Evolutionary conservation across 2,888 invertebrate genomes (phyloP).

Genomic region (Enoplolaimus lenunculus): DNA sequence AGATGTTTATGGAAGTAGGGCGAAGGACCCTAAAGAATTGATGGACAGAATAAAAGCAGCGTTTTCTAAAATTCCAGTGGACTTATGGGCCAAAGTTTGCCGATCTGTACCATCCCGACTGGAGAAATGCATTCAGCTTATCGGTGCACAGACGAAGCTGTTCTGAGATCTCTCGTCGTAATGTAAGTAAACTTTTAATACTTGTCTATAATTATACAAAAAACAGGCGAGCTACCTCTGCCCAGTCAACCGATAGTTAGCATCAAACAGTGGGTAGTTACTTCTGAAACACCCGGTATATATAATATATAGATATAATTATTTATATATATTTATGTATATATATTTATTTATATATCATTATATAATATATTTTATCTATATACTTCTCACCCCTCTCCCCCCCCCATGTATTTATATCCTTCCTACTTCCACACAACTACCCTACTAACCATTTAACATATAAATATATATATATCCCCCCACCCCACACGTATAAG

Average conservation of each 20-base stretch:
- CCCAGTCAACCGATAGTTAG: neutral
- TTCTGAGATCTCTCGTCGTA: neutral
- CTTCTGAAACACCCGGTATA: neutral
- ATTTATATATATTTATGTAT: too few relatives aligned
- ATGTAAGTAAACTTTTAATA: neutral
- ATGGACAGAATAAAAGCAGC: neutral
- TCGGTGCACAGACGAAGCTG: neutral
- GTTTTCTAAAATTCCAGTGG: neutral
- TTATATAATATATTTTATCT: too few relatives aligned
- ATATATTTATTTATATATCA: too few relatives aligned
- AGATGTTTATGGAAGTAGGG: constrained; percentile 1
- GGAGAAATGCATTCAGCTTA: neutral
- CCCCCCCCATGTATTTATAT: too few relatives aligned
- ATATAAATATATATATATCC: too few relatives aligned
- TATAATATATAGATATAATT: too few relatives aligned
- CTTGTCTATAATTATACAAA: neutral
- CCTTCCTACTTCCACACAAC: too few relatives aligned
- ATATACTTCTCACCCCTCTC: too few relatives aligned
- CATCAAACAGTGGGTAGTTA: neutral
- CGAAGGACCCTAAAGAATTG: neutral
- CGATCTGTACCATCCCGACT: constrained; percentile 1
- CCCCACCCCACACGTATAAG: too few relatives aligned
- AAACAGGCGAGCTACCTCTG: neutral
- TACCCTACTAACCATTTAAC: too few relatives aligned
- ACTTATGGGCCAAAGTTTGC: neutral